Conservation (phyloP, 2,888 invertebrate species). For the Yponomeuta malinellus region DNA sequence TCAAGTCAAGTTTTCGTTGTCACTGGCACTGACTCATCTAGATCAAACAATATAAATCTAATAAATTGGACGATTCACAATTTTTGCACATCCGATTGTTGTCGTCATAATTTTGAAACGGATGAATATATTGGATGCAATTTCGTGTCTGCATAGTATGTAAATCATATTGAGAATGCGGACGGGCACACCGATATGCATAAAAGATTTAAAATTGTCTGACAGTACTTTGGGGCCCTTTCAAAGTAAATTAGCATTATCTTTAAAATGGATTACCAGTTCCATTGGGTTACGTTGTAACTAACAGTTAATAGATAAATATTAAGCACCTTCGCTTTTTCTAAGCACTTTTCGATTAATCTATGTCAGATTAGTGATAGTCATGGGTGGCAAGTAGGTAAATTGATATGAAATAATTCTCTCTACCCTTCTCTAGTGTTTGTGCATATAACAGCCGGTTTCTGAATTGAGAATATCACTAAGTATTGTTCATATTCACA, state of each 20-base stretch:
- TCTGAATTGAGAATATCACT: background rate
- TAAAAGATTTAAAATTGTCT: background rate
- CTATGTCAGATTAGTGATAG: conserved; percentile 4
- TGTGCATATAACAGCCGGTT: background rate
- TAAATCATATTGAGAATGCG: background rate
- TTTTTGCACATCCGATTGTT: background rate
- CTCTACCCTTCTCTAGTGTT: background rate
- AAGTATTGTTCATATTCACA: no score
- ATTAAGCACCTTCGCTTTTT: conserved; percentile 4
- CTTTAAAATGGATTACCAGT: conserved; percentile 19
- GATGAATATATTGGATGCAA: background rate
- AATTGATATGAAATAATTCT: background rate
- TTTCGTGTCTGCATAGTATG: background rate
- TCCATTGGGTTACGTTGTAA: conserved; percentile 7
- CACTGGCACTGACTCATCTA: conserved; percentile 40
- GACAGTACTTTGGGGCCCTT: background rate
- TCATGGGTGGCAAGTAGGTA: background rate
- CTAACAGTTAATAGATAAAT: background rate
- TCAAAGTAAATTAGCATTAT: conserved; percentile 16
- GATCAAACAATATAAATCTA: background rate
- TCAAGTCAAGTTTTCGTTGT: conserved; percentile 46
- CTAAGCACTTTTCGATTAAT: conserved; percentile 7
- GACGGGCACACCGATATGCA: background rate
- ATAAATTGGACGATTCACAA: conserved; percentile 9
- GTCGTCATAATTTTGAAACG: background rate